Evolutionary conservation across 2,888 invertebrate species (phyloP).

Genomic region (Rhabditophanes sp.): DNA sequence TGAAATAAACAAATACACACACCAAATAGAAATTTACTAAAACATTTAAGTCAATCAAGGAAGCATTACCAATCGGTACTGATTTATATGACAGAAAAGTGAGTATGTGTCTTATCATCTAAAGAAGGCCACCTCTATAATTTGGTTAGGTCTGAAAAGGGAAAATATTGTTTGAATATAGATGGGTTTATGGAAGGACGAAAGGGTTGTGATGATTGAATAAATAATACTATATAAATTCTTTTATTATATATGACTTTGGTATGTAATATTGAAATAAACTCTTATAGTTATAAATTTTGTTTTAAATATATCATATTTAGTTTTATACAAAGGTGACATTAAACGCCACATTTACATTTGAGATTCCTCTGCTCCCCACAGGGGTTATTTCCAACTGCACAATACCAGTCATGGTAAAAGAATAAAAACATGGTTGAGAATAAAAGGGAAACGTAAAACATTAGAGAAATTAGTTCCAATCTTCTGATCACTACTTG

Average conservation of each 20-base stretch:
- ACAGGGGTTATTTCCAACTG: slow-evolving; percentile 36
- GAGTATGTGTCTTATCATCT: too few species aligned
- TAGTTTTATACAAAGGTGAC: slow-evolving; percentile 3
- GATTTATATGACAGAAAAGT: too few species aligned
- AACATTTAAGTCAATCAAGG: too few species aligned
- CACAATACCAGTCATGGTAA: slow-evolving; percentile 42
- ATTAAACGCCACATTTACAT: slow-evolving; percentile 12
- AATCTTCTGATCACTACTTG: slow-evolving; percentile 33
- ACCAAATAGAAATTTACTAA: too few species aligned
- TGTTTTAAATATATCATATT: slow-evolving; percentile 5
- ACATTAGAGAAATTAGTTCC: slow-evolving; percentile 35
- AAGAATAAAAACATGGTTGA: slow-evolving; percentile 35
- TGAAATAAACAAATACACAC: too few species aligned
- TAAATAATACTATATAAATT: background rate
- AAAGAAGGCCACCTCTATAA: too few species aligned
- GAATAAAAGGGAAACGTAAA: slow-evolving; percentile 35
- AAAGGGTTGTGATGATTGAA: too few species aligned
- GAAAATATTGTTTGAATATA: too few species aligned
- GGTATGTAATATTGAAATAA: slow-evolving; percentile 3
- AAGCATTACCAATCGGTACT: too few species aligned
- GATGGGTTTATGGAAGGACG: too few species aligned
- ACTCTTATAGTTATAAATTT: slow-evolving; percentile 3
- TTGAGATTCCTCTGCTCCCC: slow-evolving; percentile 32
- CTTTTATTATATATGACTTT: background rate
- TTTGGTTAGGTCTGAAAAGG: too few species aligned